phyloP scores from a whole-genome alignment of 2,888 invertebrate species.

The Melanargia galathea region DNA sequence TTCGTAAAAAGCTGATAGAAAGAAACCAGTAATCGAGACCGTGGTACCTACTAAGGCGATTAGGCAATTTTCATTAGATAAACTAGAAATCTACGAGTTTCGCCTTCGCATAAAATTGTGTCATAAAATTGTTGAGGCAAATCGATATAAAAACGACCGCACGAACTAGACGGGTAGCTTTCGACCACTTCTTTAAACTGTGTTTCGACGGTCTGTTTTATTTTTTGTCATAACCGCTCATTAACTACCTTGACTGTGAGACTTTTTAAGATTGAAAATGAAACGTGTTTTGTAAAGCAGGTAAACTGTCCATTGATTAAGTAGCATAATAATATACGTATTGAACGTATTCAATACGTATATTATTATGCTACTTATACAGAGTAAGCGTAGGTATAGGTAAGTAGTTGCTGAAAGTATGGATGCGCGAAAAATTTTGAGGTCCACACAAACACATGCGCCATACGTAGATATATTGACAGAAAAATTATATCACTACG shows the following conservation, averaged over 20 bases:
- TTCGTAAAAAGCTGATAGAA: not conserved
- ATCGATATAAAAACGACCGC: not conserved
- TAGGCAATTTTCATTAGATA: not conserved
- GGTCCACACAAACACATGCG: too few species aligned
- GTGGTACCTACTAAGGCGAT: not conserved
- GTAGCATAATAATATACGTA: too few species aligned
- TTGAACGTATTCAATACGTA: too few species aligned
- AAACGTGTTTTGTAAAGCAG: not conserved
- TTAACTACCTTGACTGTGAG: conserved; percentile 13
- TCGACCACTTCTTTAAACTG: too few species aligned
- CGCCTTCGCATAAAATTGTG: conserved; percentile 14
- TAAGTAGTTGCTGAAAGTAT: too few species aligned
- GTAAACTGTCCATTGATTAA: not conserved
- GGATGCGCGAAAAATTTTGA: too few species aligned
- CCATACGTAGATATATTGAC: too few species aligned
- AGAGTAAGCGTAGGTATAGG: too few species aligned
- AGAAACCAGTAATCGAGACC: not conserved
- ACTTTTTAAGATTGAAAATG: not conserved
- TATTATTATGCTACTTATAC: too few species aligned
- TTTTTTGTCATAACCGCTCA: not conserved
- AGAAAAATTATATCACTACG: too few species aligned
- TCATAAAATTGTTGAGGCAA: conserved; percentile 7
- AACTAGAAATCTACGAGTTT: conserved; percentile 23
- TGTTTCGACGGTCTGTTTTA: conserved; percentile 19
- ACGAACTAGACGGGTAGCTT: not conserved